Evolutionary conservation across 2,888 invertebrate species (phyloP), one percentile per base, ranked within the genome.

Genomic region (Corythucha ciliata): DNA sequence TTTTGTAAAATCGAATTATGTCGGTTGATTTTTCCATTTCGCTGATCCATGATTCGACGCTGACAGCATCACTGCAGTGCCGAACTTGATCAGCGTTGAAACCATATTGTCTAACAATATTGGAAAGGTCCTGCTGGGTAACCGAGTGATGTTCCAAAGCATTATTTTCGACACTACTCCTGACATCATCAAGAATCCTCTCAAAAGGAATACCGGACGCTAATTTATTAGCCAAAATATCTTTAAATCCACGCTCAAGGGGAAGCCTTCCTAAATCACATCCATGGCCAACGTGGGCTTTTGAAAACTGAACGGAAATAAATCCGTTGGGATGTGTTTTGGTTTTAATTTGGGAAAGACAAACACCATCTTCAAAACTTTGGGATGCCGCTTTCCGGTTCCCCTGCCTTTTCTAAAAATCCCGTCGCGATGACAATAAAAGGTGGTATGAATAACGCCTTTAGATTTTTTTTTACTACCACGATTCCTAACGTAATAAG

Each of bases 111-210:
- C 39, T 48, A 2, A 40, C 48, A 2, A 48, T 48, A 21, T 48
- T 48, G n/a, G 40, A 25, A 8, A 48, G 39, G 27, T 48, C 48
- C 39, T 48, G 37, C 8, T 40, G 5, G 5, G 48, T 48, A 5
- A 48, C 22, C 48, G 40, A 39, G 27, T 48, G 48, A 4, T 39
- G 37, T 27, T 48, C 48, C 10, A 39, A 10, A 36, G 24, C 12
- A 26, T 47, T 14, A 6, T 12, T 33, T 21, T 22, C 48, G 10
- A 45, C 33, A 16, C 16, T 44, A 21, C 25, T 22, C 21, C 44
- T 33, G 8, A 36, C 25, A 33, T 14, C 26, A 25, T 26, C 36
- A 16, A 36, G 6, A 36, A 34, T 47, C 16, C 24, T 47, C n/a
- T 34, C 36, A 12, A 16, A n/a, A 33, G 24, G 21, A 25, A 36